Evolutionary conservation across 2,797 vertebrate species (phyloP), one percentile per base, ranked within the genome.

Genomic region (Hozukius guyotensis): DNA sequence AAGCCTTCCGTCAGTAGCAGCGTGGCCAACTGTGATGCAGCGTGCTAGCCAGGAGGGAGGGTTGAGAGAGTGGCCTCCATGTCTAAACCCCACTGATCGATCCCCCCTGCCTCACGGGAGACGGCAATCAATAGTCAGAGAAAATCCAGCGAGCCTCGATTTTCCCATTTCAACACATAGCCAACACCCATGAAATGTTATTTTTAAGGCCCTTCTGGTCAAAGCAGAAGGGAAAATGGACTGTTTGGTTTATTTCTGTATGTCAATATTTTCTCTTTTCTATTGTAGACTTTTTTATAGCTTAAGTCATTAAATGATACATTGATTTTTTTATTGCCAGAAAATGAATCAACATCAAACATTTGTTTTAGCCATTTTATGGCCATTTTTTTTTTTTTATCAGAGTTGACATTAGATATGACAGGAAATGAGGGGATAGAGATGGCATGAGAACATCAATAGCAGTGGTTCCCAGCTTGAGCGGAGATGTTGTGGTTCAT

Each of bases 1-100:
- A 53, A 82, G 63, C 75, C 56, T 78, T 87, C 46, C 66, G 72
- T 85, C 62, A 71, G 66, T 64, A 59, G 59, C 73, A 82, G 53
- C 82, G 83, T 71, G 62, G 34, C 72, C 70, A 71, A 59, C 75
- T 85, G 78, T 75, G 85, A 86, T 89, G 71, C 49, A 63, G 85
- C 49, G 18, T 36, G 63, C 70, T 84, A 61, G 76, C 78, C 57
- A 32, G 76, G 71, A 72, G 84, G 68, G 32, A 82, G 78, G 72
- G 83, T 77, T 77, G 70, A 87, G 88, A 88, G 82, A 87, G 77
- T 65, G 31, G 72, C 84, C 84, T 83, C 93, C 89, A 80, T 93
- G 91, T 95, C 95, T 95, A 94, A 95, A 96, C 92, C 92, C 92
- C 84, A 76, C 82, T 53, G 84, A 96, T 96, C 92, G 93, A 96